Conservation (phyloP, 1,140 invertebrate species). For the Parapsyche elsis region DNA sequence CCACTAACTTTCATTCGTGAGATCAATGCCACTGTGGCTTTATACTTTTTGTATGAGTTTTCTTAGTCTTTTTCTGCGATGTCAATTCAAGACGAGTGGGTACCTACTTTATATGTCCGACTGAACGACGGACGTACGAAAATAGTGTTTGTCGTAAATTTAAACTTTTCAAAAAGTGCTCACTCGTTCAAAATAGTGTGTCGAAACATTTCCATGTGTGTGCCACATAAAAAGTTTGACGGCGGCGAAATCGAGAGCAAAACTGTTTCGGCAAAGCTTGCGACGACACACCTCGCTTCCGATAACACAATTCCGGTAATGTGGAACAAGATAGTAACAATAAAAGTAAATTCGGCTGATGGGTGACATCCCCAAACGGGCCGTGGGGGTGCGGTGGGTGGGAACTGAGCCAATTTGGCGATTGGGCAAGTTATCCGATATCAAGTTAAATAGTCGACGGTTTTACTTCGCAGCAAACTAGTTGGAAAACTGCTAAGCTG, state of each 20-base stretch:
- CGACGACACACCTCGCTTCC: constrained; percentile 52
- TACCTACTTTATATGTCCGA: background rate
- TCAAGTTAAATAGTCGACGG: constrained; percentile 51
- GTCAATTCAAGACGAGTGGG: too few relatives aligned
- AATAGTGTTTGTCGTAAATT: constrained; percentile 8
- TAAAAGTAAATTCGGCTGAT: constrained; percentile 56
- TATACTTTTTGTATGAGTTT: too few relatives aligned
- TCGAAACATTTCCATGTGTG: background rate
- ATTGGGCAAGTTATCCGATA: constrained; percentile 57
- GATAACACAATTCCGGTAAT: constrained; percentile 56
- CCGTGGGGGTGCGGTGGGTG: background rate
- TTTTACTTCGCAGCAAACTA: constrained; percentile 44
- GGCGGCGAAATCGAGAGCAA: constrained; percentile 18
- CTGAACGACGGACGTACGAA: background rate
- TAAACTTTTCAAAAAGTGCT: constrained; percentile 26
- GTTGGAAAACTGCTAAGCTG: constrained; percentile 48
- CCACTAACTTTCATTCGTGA: too few relatives aligned
- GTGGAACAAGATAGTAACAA: constrained; percentile 56
- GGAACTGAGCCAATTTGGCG: constrained; percentile 54
- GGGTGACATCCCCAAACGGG: constrained; percentile 48
- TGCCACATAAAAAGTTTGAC: constrained; percentile 13
- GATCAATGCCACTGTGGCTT: too few relatives aligned
- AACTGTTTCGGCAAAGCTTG: constrained; percentile 21
- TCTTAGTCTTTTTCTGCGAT: too few relatives aligned
- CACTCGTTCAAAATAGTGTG: background rate